Evolutionary conservation across 1,140 invertebrate species (phyloP).

Genomic region (Drosophila mojavensis): DNA sequence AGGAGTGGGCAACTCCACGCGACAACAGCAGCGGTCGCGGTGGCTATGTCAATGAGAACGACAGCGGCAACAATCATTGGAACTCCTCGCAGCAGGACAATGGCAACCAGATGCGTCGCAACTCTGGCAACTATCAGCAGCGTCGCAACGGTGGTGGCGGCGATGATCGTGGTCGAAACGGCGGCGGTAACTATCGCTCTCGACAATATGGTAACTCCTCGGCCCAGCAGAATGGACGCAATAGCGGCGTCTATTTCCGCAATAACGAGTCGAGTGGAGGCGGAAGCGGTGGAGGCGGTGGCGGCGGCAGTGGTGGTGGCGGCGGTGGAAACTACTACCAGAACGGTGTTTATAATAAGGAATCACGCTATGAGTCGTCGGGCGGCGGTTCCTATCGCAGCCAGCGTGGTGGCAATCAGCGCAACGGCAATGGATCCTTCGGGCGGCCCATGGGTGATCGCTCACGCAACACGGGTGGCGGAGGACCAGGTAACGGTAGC

Average conservation of each 20-base stretch:
- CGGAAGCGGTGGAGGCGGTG: slow-evolving; percentile 30
- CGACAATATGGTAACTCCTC: slow-evolving; percentile 69
- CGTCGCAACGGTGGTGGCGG: slow-evolving; percentile 57
- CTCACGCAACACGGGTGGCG: slow-evolving; percentile 51
- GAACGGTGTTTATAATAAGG: slow-evolving; percentile 68
- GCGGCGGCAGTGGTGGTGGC: slow-evolving; percentile 40
- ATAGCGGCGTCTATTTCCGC: slow-evolving; percentile 76
- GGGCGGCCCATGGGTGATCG: slow-evolving; percentile 69
- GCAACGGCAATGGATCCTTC: slow-evolving; percentile 64
- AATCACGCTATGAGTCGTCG: slow-evolving; percentile 72
- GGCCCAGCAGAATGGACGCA: slow-evolving; percentile 71
- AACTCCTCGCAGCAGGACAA: slow-evolving; percentile 63
- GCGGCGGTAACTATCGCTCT: slow-evolving; percentile 63
- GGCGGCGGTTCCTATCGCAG: slow-evolving; percentile 64
- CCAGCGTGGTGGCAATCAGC: slow-evolving; percentile 70
- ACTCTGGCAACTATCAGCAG: slow-evolving; percentile 67
- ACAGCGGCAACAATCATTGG: slow-evolving; percentile 70
- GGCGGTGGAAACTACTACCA: slow-evolving; percentile 53
- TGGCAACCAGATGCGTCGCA: slow-evolving; percentile 55
- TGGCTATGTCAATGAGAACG: slow-evolving; percentile 40
- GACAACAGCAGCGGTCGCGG: slow-evolving; percentile 59
- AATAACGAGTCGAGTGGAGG: slow-evolving; percentile 75
- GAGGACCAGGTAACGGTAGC: slow-evolving; percentile 35
- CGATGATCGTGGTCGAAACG: slow-evolving; percentile 60
- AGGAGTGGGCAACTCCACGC: slow-evolving; percentile 70